Conservation (phyloP, 2,113 vertebrate species). For the Telmatochromis brichardi region DNA sequence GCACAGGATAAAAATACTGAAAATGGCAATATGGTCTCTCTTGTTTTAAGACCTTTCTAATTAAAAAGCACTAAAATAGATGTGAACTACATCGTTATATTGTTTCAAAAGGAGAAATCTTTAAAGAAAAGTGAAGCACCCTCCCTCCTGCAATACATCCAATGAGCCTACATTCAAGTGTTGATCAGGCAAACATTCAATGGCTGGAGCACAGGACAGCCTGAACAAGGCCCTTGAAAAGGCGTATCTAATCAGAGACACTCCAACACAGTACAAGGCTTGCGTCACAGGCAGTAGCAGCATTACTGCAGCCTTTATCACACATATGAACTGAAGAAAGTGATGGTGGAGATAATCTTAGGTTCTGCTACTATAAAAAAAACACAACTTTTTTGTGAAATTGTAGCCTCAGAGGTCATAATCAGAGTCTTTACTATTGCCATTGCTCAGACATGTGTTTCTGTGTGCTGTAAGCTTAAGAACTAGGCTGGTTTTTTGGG, state of each 20-base stretch:
- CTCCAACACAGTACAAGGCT: background rate
- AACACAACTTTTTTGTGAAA: background rate
- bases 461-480: background rate
- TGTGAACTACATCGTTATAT: background rate
- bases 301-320: conserved; percentile 3
- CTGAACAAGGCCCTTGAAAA: conserved; percentile 1
- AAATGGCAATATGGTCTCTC: background rate
- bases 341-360: background rate
- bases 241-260: conserved; percentile 48
- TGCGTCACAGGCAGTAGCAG: background rate
- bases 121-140: background rate
- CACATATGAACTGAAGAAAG: background rate
- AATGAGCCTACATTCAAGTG: background rate
- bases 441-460: background rate
- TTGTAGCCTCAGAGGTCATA: background rate
- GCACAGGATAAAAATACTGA: background rate
- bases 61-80: background rate
- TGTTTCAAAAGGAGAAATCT: background rate
- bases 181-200: background rate
- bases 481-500: background rate
- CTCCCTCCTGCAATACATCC: background rate
- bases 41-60: background rate
- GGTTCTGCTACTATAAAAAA: background rate
- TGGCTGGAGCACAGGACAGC: background rate
- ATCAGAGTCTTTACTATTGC: background rate